These are phyloP conservation scores for Probosciger aterrimus DNA, from an alignment of 2,113 vertebrate genomes.

Conservation along the genomic window DNA sequence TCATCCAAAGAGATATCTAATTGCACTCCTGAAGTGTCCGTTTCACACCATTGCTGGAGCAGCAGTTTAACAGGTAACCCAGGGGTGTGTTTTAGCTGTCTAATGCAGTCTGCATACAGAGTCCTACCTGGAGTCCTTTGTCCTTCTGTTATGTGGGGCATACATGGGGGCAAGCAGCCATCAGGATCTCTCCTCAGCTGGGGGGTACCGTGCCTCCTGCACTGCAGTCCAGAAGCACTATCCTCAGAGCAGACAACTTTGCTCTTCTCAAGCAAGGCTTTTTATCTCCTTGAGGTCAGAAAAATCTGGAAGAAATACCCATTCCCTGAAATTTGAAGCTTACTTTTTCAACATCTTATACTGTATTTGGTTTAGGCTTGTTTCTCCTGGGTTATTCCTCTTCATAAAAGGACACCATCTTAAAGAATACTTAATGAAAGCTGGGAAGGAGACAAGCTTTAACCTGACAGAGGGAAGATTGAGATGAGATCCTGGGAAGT, in stretches of 20 bases:
- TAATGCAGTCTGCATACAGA: neutral
- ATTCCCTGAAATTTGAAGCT: neutral
- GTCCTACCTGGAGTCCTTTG: neutral
- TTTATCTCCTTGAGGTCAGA: neutral
- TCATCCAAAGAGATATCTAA: neutral
- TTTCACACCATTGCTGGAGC: neutral
- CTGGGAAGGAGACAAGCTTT: neutral
- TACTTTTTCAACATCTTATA: neutral
- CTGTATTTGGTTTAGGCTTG: neutral
- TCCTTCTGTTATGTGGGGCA: neutral
- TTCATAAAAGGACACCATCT: neutral
- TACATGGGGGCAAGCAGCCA: neutral
- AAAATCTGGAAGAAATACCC: neutral
- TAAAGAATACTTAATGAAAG: neutral
- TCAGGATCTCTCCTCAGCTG: neutral
- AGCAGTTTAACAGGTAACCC: neutral
- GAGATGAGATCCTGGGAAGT: neutral
- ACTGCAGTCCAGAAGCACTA: neutral
- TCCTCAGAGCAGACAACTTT: neutral
- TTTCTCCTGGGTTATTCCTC: neutral
- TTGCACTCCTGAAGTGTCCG: neutral
- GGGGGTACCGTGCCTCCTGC: neutral
- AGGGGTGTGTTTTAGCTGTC: neutral
- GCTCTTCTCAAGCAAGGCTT: neutral
- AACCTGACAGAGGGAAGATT: neutral